These are phyloP conservation scores for Archips xylosteana DNA, from an alignment of 2,888 invertebrate genomes.

Conservation along the genomic window DNA sequence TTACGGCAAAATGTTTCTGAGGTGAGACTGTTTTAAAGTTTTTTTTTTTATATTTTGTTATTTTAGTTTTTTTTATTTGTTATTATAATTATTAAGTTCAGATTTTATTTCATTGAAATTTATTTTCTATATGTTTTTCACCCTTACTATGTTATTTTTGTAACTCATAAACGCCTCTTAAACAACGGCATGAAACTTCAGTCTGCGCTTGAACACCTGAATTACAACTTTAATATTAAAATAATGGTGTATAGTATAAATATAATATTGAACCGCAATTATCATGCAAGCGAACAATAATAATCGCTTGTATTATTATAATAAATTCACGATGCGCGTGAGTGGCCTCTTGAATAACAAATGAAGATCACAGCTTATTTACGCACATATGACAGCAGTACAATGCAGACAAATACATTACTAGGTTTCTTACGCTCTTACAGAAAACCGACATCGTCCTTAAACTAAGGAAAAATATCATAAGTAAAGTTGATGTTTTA, in stretches of 20 bases:
- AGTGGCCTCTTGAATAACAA: constrained; percentile 31
- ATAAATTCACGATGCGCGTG: constrained; percentile 23
- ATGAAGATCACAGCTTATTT: constrained; percentile 26
- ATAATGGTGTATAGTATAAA: no score
- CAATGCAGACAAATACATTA: not conserved
- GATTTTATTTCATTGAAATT: not conserved
- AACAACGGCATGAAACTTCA: no score
- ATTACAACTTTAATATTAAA: not conserved
- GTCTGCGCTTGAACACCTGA: not conserved
- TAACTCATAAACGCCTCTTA: no score
- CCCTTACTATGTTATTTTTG: not conserved
- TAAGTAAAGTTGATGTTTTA: no score
- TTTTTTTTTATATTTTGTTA: not conserved
- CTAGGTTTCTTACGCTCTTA: not conserved
- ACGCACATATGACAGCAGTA: constrained; percentile 5
- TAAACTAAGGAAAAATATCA: no score
- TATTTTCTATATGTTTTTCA: not conserved
- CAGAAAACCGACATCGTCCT: no score
- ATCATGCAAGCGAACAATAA: constrained; percentile 18
- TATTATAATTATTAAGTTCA: not conserved
- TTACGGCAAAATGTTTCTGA: constrained; percentile 45
- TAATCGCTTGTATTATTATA: constrained; percentile 34
- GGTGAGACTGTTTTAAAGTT: constrained; percentile 36
- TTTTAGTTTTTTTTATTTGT: not conserved
- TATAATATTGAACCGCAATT: no score